A percentile compares a stretch with the other conserved stretches of the same genome.
These are phyloP conservation scores for Helicorthomorpha holstii DNA, from an alignment of 1,140 invertebrate genomes.

Conservation along the genomic window DNA sequence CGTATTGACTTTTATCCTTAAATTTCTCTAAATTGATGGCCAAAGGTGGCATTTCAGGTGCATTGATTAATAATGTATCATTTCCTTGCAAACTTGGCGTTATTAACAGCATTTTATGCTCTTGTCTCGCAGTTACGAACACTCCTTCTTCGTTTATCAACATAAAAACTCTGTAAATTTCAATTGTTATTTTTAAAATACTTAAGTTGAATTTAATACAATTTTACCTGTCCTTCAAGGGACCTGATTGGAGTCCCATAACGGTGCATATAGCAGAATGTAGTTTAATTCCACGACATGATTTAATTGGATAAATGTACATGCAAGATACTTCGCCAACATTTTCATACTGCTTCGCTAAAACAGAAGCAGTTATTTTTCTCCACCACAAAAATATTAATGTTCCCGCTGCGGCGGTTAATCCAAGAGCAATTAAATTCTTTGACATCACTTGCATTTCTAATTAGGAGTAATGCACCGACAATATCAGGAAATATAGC, in stretches of 20 bases:
- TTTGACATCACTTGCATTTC: no score
- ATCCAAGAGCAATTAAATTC: no score
- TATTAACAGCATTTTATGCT: neutral
- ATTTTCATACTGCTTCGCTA: no score
- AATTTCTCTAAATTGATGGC: no score
- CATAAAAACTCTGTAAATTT: neutral
- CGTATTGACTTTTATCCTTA: no score
- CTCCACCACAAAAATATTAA: no score
- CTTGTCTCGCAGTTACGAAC: neutral
- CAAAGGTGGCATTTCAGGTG: slow-evolving; percentile 4
- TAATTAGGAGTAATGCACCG: no score
- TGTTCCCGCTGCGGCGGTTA: no score
- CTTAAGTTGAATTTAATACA: neutral
- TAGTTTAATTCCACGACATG: slow-evolving; percentile 17
- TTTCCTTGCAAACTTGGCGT: neutral
- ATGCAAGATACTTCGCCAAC: slow-evolving; percentile 16
- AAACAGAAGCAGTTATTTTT: no score
- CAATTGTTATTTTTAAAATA: neutral
- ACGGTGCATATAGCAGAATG: slow-evolving; percentile 15
- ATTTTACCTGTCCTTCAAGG: slow-evolving; percentile 18
- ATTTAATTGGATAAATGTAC: slow-evolving; percentile 20
- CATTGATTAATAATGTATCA: neutral
- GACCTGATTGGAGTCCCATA: slow-evolving; percentile 14
- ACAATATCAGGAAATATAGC: no score
- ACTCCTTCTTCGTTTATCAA: neutral